Conservation (phyloP, 2,888 invertebrate species). For the Melinaea menophilus region DNA sequence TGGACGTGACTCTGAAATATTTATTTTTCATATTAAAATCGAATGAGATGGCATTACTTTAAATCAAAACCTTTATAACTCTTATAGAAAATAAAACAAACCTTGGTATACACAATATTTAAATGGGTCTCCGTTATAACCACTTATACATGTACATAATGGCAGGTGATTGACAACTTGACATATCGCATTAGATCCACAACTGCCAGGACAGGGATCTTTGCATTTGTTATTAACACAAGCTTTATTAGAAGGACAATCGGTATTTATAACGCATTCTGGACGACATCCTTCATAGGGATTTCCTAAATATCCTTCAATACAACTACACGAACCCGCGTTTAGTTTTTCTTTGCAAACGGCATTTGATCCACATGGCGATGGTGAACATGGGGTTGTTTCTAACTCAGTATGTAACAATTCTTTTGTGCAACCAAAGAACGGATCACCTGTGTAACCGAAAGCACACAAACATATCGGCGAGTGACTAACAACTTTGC, state of each 20-base stretch:
- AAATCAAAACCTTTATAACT: constrained; percentile 10
- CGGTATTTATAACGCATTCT: constrained; percentile 84
- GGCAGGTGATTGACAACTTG: constrained; percentile 85
- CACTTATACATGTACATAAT: constrained; percentile 81
- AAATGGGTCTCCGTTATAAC: constrained; percentile 87
- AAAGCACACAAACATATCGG: constrained; percentile 83
- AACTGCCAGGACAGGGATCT: constrained; percentile 88
- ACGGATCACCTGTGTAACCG: constrained; percentile 87
- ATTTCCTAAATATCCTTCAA: constrained; percentile 85
- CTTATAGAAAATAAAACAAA: constrained; percentile 33
- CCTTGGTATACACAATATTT: constrained; percentile 78
- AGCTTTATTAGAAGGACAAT: constrained; percentile 83
- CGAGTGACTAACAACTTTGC: constrained; percentile 87
- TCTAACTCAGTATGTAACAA: constrained; percentile 53
- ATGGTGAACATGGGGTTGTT: constrained; percentile 79
- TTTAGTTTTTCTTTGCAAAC: constrained; percentile 78
- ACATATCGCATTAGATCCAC: constrained; percentile 85
- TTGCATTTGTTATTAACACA: constrained; percentile 84
- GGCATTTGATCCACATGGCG: constrained; percentile 82
- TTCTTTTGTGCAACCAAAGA: constrained; percentile 78
- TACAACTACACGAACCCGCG: constrained; percentile 83
- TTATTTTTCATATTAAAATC: neutral
- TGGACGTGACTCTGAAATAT: constrained; percentile 72
- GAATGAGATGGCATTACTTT: neutral
- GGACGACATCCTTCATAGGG: constrained; percentile 88